Percentiles rank a stretch among this genome's conserved stretches.
phyloP scores from a whole-genome alignment of 2,113 vertebrate species.

The Gymnobelideus leadbeateri region DNA sequence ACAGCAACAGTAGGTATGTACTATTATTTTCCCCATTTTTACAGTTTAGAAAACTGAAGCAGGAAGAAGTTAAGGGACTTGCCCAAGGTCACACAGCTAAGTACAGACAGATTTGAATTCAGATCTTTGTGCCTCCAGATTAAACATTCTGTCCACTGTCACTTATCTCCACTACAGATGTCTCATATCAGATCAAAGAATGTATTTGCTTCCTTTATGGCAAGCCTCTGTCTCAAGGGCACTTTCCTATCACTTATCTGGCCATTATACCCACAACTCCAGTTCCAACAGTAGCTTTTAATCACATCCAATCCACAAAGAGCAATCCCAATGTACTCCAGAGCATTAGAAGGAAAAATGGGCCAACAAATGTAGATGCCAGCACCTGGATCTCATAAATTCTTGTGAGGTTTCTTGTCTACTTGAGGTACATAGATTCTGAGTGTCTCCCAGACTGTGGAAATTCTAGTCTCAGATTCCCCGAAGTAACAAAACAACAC shows the following conservation, averaged over 20 bases:
- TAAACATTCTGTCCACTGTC: neutral
- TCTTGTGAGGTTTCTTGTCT: neutral
- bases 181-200: neutral
- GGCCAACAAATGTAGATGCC: neutral
- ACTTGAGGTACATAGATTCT: neutral
- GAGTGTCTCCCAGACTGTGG: neutral
- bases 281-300: neutral
- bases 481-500: neutral
- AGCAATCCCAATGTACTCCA: neutral
- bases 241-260: neutral
- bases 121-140: neutral
- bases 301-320: neutral
- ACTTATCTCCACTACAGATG: no score
- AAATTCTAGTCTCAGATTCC: neutral
- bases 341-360: neutral
- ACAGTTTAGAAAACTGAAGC: neutral
- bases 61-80: neutral
- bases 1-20: neutral
- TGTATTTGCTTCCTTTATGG: neutral
- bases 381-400: neutral
- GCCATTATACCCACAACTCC: neutral
- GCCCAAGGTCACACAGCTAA: neutral
- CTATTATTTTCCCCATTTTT: no score
- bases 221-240: neutral
- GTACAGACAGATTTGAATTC: neutral